Evolutionary conservation across 23 tunicate genomes (phyloP).

Genomic region (Aplidium turbinatum): DNA sequence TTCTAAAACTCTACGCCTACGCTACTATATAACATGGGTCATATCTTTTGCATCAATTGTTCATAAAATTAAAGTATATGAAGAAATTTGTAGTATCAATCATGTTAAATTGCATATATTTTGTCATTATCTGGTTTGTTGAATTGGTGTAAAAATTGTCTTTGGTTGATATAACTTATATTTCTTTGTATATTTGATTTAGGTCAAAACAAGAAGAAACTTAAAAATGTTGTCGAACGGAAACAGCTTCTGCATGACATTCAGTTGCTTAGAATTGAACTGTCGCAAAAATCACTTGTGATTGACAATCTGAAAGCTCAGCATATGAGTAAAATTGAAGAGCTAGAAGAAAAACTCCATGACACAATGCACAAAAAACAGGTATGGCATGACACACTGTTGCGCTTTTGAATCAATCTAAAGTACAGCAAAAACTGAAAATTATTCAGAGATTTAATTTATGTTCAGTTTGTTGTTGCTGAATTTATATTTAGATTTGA

Average conservation of each 20-base stretch:
- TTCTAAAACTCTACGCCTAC: too few species aligned
- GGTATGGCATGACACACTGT: too few species aligned
- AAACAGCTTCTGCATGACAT: slow-evolving; percentile 82
- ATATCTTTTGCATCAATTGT: too few species aligned
- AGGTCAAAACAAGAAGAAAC: slow-evolving; percentile 21
- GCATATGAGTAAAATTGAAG: slow-evolving; percentile 76
- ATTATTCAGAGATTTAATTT: too few species aligned
- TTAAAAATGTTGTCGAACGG: slow-evolving; percentile 62
- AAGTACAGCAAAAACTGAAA: too few species aligned
- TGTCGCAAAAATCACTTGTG: slow-evolving; percentile 82
- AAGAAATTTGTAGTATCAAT: not conserved
- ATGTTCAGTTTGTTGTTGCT: too few species aligned
- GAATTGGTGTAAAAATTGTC: too few species aligned
- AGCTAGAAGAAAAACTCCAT: slow-evolving; percentile 85
- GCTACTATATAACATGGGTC: too few species aligned
- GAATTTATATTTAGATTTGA: not conserved
- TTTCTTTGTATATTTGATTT: too few species aligned
- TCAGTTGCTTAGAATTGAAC: slow-evolving; percentile 71
- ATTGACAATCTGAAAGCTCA: slow-evolving; percentile 90
- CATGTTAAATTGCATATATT: not conserved
- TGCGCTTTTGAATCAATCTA: not conserved
- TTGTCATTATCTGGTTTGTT: not conserved
- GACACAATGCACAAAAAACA: slow-evolving; percentile 87
- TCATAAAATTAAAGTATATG: too few species aligned
- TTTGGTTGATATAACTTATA: too few species aligned